Conservation (phyloP, 2,113 vertebrate species). For the Calyptommatus sinebrachiatus region DNA sequence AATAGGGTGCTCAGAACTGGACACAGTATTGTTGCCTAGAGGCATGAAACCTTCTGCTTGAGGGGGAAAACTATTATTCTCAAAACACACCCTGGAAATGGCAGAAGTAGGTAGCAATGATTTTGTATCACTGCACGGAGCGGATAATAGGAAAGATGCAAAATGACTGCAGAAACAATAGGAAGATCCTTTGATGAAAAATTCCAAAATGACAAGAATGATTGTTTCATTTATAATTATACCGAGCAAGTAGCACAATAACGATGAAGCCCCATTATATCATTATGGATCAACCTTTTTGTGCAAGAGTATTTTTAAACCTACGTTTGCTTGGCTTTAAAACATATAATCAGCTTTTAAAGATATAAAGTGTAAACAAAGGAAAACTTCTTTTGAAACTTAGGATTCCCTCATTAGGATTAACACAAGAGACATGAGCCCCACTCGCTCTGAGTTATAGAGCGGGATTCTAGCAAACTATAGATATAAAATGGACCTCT, state of each 20-base stretch:
- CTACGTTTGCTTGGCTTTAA: constrained; percentile 46
- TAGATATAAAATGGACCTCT: too few species aligned
- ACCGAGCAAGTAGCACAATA: constrained; percentile 57
- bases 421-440: neutral
- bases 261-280: constrained; percentile 63
- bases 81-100: neutral
- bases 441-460: too few species aligned
- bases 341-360: constrained; percentile 52
- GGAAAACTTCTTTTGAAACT: constrained; percentile 50
- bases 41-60: neutral
- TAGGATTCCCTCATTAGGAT: constrained; percentile 50
- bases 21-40: neutral
- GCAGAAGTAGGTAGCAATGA: neutral
- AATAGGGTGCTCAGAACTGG: too few species aligned
- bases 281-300: constrained; percentile 62
- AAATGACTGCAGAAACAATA: constrained; percentile 56
- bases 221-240: constrained; percentile 66
- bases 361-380: constrained; percentile 55
- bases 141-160: constrained; percentile 33
- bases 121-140: constrained; percentile 35
- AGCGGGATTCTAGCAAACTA: too few species aligned
- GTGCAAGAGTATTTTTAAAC: constrained; percentile 45
- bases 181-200: constrained; percentile 61
- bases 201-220: constrained; percentile 61
- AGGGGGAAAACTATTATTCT: neutral